A percentile compares a stretch with the other conserved stretches of the same genome.
phyloP scores from a whole-genome alignment of 2,888 invertebrate species.

The Dastarcus helophoroides region DNA sequence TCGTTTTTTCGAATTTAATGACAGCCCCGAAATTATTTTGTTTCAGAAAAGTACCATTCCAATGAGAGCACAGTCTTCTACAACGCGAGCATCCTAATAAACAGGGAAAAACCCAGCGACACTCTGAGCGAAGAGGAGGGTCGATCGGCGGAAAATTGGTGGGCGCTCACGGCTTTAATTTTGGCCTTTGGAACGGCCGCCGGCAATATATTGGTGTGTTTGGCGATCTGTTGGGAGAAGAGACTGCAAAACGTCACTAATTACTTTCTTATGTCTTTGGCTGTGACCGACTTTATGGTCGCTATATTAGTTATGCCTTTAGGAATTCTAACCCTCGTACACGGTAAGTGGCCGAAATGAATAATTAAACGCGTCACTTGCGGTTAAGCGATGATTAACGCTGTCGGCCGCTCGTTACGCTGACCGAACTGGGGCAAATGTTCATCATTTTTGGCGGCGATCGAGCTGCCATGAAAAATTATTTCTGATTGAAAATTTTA shows the following conservation, averaged over 20 bases:
- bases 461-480: no score
- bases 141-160: slow-evolving; percentile 69
- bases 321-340: slow-evolving; percentile 69
- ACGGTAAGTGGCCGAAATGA: no score
- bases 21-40: no score
- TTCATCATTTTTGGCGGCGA: no score
- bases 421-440: no score
- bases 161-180: slow-evolving; percentile 65
- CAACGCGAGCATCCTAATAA: slow-evolving; percentile 7
- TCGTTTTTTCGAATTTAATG: no score
- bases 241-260: slow-evolving; percentile 93
- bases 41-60: slow-evolving; percentile 1
- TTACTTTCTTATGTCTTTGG: slow-evolving; percentile 91
- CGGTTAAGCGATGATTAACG: no score
- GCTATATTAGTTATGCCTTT: slow-evolving; percentile 93
- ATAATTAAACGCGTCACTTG: no score
- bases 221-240: slow-evolving; percentile 86
- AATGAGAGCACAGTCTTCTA: background rate
- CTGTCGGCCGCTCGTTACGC: no score
- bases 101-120: slow-evolving; percentile 7
- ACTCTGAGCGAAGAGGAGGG: slow-evolving; percentile 29
- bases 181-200: slow-evolving; percentile 78
- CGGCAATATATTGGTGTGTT: slow-evolving; percentile 87
- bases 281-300: slow-evolving; percentile 90
- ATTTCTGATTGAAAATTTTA: no score